Percentiles rank a stretch among this genome's conserved stretches.
These are phyloP conservation scores for Zootermopsis nevadensis DNA, from an alignment of 2,888 invertebrate species.

Conservation along the genomic window DNA sequence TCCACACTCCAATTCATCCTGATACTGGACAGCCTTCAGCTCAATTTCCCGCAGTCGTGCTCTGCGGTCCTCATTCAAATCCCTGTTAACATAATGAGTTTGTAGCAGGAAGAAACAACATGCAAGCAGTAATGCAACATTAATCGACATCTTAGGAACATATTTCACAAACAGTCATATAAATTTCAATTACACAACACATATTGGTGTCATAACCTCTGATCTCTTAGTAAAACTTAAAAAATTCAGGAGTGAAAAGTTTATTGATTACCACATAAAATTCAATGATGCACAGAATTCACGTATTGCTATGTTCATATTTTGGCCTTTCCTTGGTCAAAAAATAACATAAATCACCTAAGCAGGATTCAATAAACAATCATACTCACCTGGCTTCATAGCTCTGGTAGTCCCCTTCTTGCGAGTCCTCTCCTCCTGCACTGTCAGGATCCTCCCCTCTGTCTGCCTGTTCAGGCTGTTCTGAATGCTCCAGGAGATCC, in stretches of 20 bases:
- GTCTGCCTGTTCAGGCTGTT: slow-evolving; percentile 56
- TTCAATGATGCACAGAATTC: too few species aligned
- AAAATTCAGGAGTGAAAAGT: too few species aligned
- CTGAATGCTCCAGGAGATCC: slow-evolving; percentile 77
- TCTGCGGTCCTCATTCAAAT: slow-evolving; percentile 76
- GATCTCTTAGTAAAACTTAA: too few species aligned
- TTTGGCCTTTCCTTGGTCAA: too few species aligned
- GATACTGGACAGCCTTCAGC: slow-evolving; percentile 93
- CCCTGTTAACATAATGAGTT: slow-evolving; percentile 60
- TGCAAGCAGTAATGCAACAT: not conserved
- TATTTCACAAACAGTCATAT: too few species aligned
- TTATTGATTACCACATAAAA: too few species aligned
- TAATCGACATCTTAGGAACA: not conserved
- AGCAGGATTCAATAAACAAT: too few species aligned
- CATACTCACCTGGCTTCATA: slow-evolving; percentile 36
- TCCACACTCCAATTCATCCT: slow-evolving; percentile 94
- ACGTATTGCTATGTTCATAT: too few species aligned
- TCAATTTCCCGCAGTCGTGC: slow-evolving; percentile 90
- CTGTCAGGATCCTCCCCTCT: slow-evolving; percentile 48
- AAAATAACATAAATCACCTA: too few species aligned
- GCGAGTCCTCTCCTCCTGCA: slow-evolving; percentile 49
- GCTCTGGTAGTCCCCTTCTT: slow-evolving; percentile 50
- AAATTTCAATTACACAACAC: too few species aligned
- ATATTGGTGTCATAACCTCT: too few species aligned
- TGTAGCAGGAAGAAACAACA: not conserved